Conservation (phyloP, 2,888 invertebrate species). For the Agonopterix subpropinquella region DNA sequence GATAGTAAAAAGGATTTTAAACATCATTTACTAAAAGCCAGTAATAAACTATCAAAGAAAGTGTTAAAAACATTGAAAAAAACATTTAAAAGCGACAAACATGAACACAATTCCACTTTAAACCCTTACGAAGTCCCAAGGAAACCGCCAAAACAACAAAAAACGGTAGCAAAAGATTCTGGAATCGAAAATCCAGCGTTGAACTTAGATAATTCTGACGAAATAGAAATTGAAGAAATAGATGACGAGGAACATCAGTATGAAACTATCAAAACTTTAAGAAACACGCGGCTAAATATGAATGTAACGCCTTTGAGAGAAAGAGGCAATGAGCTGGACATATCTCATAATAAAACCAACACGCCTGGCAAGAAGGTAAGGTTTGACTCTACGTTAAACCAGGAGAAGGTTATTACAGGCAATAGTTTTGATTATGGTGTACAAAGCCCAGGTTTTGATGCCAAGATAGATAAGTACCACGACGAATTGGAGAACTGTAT, state of each 20-base stretch:
- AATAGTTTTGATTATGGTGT: slow-evolving; percentile 64
- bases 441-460: slow-evolving; percentile 63
- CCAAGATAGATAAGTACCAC: slow-evolving; percentile 65
- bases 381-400: slow-evolving; percentile 66
- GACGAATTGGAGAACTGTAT: slow-evolving; percentile 71
- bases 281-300: slow-evolving; percentile 60
- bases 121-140: slow-evolving; percentile 70
- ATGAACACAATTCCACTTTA: slow-evolving; percentile 36
- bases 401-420: slow-evolving; percentile 65
- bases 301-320: slow-evolving; percentile 62
- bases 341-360: slow-evolving; percentile 42
- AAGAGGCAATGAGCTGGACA: slow-evolving; percentile 38
- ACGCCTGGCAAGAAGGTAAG: slow-evolving; percentile 65
- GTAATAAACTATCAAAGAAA: slow-evolving; percentile 60
- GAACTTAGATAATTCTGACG: slow-evolving; percentile 63
- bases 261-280: slow-evolving; percentile 60
- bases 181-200: slow-evolving; percentile 66
- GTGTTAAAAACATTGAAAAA: slow-evolving; percentile 63
- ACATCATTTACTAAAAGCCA: slow-evolving; percentile 49
- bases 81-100: slow-evolving; percentile 61
- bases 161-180: slow-evolving; percentile 38
- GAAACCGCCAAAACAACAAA: slow-evolving; percentile 46
- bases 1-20: slow-evolving; percentile 54
- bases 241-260: slow-evolving; percentile 51
- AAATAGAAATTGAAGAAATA: slow-evolving; percentile 58